Conservation (phyloP, 2,797 vertebrate genomes). For the Scomberomorus guttatus region DNA sequence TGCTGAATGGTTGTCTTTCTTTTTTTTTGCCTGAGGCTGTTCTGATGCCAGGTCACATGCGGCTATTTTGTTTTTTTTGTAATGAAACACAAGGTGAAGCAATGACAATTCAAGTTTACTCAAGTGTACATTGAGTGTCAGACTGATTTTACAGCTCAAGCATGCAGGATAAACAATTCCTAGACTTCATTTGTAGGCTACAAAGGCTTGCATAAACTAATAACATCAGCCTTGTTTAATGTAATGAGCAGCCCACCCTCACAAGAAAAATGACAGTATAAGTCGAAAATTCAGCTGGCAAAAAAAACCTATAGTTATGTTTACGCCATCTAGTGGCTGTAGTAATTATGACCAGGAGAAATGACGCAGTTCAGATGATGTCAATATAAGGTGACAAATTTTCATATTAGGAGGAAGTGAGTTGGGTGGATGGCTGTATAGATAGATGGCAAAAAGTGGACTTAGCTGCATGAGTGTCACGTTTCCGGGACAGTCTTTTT, state of each 20-base stretch:
- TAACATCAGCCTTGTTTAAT: slow-evolving; percentile 46
- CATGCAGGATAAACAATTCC: slow-evolving; percentile 70
- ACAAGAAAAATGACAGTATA: too few species aligned
- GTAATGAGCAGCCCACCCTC: too few species aligned
- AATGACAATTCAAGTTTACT: slow-evolving; percentile 54
- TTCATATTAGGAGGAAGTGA: too few species aligned
- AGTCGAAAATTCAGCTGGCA: background rate
- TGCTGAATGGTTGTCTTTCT: slow-evolving; percentile 13
- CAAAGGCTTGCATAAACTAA: slow-evolving; percentile 54
- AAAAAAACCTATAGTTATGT: too few species aligned
- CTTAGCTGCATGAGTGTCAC: too few species aligned
- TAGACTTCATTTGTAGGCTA: slow-evolving; percentile 61
- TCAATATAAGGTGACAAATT: too few species aligned
- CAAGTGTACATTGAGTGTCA: slow-evolving; percentile 39
- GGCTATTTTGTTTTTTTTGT: slow-evolving; percentile 35
- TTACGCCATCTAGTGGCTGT: too few species aligned
- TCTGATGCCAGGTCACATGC: slow-evolving; percentile 40
- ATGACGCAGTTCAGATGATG: too few species aligned
- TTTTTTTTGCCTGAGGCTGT: slow-evolving; percentile 20
- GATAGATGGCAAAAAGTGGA: too few species aligned
- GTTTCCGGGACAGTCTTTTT: too few species aligned
- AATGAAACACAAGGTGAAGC: slow-evolving; percentile 40
- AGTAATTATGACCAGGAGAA: too few species aligned
- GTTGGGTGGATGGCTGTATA: too few species aligned
- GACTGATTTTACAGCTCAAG: slow-evolving; percentile 62